phyloP scores from a whole-genome alignment of 2,797 vertebrate genomes.

The Pagetopsis macropterus region DNA sequence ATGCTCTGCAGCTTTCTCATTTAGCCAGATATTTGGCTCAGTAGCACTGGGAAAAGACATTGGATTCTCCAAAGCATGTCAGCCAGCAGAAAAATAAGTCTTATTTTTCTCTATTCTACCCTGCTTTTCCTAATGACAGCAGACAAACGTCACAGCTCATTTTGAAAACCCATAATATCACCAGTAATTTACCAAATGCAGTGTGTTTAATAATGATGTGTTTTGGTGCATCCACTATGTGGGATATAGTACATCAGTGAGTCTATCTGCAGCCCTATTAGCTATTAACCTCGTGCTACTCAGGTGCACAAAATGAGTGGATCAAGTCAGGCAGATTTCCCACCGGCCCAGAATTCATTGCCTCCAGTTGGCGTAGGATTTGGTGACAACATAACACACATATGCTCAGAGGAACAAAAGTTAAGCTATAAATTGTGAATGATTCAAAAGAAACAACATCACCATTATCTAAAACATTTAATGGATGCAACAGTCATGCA shows the following conservation, averaged over 20 bases:
- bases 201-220: constrained; percentile 48
- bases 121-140: constrained; percentile 29
- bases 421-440: constrained; percentile 43
- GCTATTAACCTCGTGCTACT: constrained; percentile 66
- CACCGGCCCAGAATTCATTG: constrained; percentile 56
- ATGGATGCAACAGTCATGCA: constrained; percentile 20
- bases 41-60: constrained; percentile 49
- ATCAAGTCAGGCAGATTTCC: constrained; percentile 66
- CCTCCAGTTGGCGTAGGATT: constrained; percentile 36
- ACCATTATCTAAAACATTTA: constrained; percentile 30
- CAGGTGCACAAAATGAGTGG: constrained; percentile 67
- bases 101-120: constrained; percentile 29
- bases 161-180: constrained; percentile 45
- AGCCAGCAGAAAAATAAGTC: constrained; percentile 51
- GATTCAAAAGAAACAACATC: constrained; percentile 17
- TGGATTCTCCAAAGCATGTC: constrained; percentile 57
- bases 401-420: constrained; percentile 43
- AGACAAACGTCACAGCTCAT: constrained; percentile 19
- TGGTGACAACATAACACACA: constrained; percentile 36
- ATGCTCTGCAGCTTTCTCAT: constrained; percentile 65
- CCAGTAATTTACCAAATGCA: constrained; percentile 13
- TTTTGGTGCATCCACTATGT: constrained; percentile 20
- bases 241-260: constrained; percentile 43
- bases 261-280: constrained; percentile 54
- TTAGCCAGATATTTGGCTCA: constrained; percentile 57